Conservation (phyloP, 2,113 vertebrate genomes). For the western clawed frog (Xenopus tropicalis) region DNA sequence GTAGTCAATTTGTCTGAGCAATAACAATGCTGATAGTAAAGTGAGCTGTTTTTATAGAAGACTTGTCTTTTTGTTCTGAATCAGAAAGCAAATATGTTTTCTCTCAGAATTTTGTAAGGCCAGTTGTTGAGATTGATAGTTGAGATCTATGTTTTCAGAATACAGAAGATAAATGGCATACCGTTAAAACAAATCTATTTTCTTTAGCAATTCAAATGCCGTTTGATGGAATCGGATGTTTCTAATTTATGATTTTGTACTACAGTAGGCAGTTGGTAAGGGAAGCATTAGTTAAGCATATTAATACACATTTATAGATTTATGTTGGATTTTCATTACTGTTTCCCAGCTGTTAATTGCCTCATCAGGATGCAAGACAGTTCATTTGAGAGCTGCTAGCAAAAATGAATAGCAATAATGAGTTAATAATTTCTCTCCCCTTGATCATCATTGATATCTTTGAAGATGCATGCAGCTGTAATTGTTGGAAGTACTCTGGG, state of each 20-base stretch:
- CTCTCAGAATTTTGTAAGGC: too few species aligned
- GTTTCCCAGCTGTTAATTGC: constrained; percentile 43
- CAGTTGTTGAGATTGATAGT: background rate
- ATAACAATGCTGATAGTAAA: too few species aligned
- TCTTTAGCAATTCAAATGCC: constrained; percentile 15
- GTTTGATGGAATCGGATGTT: constrained; percentile 28
- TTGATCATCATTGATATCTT: too few species aligned
- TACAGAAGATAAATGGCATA: constrained; percentile 30
- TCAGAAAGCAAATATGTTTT: too few species aligned
- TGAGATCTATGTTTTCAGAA: constrained; percentile 20
- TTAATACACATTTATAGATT: constrained; percentile 33
- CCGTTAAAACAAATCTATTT: constrained; percentile 14
- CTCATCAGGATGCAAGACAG: constrained; percentile 33
- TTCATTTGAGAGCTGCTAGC: constrained; percentile 30
- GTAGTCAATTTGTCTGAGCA: too few species aligned
- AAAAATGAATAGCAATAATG: constrained; percentile 30
- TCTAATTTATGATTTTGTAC: constrained; percentile 43
- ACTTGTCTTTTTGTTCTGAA: too few species aligned
- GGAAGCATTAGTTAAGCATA: constrained; percentile 43
- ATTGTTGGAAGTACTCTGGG: too few species aligned
- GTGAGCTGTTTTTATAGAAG: too few species aligned
- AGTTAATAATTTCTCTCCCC: background rate
- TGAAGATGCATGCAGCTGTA: too few species aligned
- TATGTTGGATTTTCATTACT: constrained; percentile 41
- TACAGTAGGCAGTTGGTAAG: constrained; percentile 37